Base-by-base conservation (phyloP, 2,113 vertebrate genomes). In the Pomatorhinus ruficollis region DNA sequence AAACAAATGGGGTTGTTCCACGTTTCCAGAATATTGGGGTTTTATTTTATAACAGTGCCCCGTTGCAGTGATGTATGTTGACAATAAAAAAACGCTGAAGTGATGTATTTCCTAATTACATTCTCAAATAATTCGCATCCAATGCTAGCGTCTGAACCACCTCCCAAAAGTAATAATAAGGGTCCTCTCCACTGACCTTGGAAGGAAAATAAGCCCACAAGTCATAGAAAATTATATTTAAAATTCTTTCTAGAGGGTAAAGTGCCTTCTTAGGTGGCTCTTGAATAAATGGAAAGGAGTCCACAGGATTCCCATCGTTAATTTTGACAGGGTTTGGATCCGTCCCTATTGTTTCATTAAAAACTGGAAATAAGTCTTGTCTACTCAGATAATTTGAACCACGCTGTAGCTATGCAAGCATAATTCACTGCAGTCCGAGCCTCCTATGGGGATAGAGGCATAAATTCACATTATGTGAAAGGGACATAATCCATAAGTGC, bases 361-460 rank as follows among this genome's bases (percentile, higher is more conserved):
- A 83, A 96, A 81, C 68, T 95, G 72, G 93, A 92, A 96, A 92
- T 95, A 83, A 88, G 83, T 71, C 93, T 83, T 92, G 82, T 64
- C 83, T 92, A 40, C 83, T 68, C 60, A 18, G 64, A 95, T 95
- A 96, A 97, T 93, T 84, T 84, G 92, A 96, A 95, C 86, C 95
- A 95, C 88, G 90, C 86, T 95, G 83, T 81, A 96, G 70, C 88
- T 76, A 57, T 82, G 72, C 42, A 64, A 95, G 68, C 11, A 71
- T 88, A 94, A 95, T 84, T 94, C 83, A 82, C 61, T 82, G 53
- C 90, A 90, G 61, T 68, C 52, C 31, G 4, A 88, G 37, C 56
- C 47, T 86, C 85, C 92, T 68, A 3, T 75, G 83, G 86, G 96
- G 75, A 86, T 12, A 75, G 76, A 56, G 42, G 52, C 87, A 97